phyloP scores from a whole-genome alignment of 1,140 invertebrate species.

The Drosophila carrolli region DNA sequence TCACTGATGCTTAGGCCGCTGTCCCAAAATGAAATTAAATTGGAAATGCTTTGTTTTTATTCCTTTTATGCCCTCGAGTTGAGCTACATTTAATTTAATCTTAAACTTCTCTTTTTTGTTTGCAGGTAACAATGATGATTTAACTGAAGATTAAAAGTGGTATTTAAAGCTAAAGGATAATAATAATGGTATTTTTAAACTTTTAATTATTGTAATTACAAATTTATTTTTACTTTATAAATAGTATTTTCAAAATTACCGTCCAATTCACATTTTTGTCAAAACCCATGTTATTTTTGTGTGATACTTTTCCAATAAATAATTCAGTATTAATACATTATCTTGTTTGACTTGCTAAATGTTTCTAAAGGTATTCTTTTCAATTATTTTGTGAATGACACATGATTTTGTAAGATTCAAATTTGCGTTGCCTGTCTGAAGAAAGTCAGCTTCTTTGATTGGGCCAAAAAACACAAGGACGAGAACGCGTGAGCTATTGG shows the following conservation, averaged over 20 bases:
- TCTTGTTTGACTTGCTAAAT: background rate
- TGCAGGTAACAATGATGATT: conserved; percentile 53
- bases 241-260: too few relatives aligned
- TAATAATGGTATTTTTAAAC: background rate
- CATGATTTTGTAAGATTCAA: conserved; percentile 14
- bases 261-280: too few relatives aligned
- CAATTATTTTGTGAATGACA: conserved; percentile 19
- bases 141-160: background rate
- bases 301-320: background rate
- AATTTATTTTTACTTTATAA: too few relatives aligned
- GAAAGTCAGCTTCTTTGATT: conserved; percentile 35
- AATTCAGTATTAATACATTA: background rate
- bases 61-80: conserved; percentile 8
- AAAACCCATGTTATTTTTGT: too few relatives aligned
- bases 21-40: conserved; percentile 68
- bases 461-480: conserved; percentile 4
- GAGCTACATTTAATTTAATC: conserved; percentile 30
- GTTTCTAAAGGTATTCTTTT: conserved; percentile 8
- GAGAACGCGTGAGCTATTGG: conserved; percentile 26
- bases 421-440: conserved; percentile 19
- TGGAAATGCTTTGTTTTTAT: conserved; percentile 17
- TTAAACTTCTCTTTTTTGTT: conserved; percentile 23
- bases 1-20: conserved; percentile 32
- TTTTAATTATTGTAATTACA: too few relatives aligned
- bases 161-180: background rate